These are phyloP conservation scores for Hybognathus amarus DNA, from an alignment of 2,797 vertebrate genomes.

Conservation along the genomic window DNA sequence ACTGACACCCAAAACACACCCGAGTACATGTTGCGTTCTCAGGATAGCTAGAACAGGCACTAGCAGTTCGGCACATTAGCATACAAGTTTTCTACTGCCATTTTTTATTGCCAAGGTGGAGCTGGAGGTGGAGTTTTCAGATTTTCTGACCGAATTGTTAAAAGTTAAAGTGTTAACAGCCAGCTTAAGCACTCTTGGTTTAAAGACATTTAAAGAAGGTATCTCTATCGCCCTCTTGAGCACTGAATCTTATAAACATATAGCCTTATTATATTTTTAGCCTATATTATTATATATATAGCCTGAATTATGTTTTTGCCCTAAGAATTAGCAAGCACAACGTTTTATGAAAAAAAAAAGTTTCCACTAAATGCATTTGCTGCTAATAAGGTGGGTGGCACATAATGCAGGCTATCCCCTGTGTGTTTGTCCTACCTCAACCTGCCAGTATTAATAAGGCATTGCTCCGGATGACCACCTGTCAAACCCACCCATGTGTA, in stretches of 20 bases:
- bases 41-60: neutral
- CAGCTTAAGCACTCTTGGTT: neutral
- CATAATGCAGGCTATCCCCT: neutral
- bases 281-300: no score
- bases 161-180: neutral
- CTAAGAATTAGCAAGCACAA: neutral
- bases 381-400: slow-evolving; percentile 9
- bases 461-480: slow-evolving; percentile 42
- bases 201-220: neutral
- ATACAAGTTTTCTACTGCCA: neutral
- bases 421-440: slow-evolving; percentile 24
- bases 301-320: neutral
- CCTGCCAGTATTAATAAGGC: slow-evolving; percentile 12
- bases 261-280: neutral
- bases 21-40: neutral
- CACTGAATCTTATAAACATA: neutral
- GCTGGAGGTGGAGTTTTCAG: neutral
- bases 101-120: neutral
- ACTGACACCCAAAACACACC: neutral
- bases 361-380: neutral
- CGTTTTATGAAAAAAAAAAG: neutral
- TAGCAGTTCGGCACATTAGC: neutral
- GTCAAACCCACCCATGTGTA: slow-evolving; percentile 33
- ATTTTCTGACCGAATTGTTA: neutral
- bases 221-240: neutral